These are phyloP conservation scores for Perizoma affinitatum DNA, from an alignment of 2,888 invertebrate species.

Conservation along the genomic window DNA sequence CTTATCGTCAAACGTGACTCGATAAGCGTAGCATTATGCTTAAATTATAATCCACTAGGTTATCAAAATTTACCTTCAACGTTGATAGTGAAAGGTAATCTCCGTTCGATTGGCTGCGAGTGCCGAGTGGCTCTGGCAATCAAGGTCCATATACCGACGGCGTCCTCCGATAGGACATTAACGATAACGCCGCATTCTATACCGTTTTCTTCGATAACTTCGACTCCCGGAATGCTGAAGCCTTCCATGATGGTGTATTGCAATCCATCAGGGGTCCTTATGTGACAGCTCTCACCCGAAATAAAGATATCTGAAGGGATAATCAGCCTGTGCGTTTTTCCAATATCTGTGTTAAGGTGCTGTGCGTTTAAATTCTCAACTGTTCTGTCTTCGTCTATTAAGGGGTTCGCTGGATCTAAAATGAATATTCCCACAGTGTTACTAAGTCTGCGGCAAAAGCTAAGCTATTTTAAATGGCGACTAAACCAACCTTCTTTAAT, in stretches of 20 bases:
- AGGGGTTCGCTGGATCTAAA: constrained; percentile 52
- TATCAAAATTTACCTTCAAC: constrained; percentile 62
- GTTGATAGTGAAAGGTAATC: constrained; percentile 57
- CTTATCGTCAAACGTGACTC: constrained; percentile 66
- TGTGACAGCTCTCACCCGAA: constrained; percentile 53
- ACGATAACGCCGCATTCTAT: constrained; percentile 58
- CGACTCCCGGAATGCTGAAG: constrained; percentile 48
- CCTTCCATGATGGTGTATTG: constrained; percentile 51
- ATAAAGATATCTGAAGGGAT: constrained; percentile 37
- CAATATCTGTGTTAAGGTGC: constrained; percentile 38
- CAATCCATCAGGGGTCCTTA: constrained; percentile 55
- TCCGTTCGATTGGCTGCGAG: constrained; percentile 52
- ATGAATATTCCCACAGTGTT: constrained; percentile 22
- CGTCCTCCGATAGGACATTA: constrained; percentile 46
- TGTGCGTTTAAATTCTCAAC: constrained; percentile 31
- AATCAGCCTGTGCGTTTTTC: constrained; percentile 41
- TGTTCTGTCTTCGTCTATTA: constrained; percentile 42
- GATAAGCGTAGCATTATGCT: constrained; percentile 51
- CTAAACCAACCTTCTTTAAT: constrained; percentile 50
- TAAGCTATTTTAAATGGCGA: neutral
- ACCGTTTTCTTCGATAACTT: constrained; percentile 41
- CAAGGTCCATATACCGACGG: constrained; percentile 64
- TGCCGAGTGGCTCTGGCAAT: constrained; percentile 51
- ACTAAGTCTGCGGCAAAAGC: neutral
- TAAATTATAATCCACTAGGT: constrained; percentile 40